A percentile compares a stretch with the other conserved stretches of the same genome.
Evolutionary conservation across 2,888 invertebrate genomes (phyloP).

Genomic region (Scaptomyza tumidula): DNA sequence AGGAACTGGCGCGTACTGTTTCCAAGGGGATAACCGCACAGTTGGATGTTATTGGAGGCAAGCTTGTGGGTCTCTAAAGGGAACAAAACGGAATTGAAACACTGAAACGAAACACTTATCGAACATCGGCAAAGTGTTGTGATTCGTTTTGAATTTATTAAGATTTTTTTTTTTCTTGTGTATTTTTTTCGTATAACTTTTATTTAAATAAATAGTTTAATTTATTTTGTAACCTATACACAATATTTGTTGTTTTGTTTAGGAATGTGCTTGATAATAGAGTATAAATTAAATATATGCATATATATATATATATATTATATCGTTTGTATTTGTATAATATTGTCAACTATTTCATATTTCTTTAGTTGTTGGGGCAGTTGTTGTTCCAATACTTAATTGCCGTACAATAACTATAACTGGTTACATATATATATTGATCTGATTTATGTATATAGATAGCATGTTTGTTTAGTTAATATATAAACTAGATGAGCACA

Average conservation of each 20-base stretch:
- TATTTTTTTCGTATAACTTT: slow-evolving; percentile 50
- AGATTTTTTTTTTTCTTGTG: slow-evolving; percentile 27
- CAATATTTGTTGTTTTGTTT: slow-evolving; percentile 45
- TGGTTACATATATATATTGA: slow-evolving; percentile 42
- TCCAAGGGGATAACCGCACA: slow-evolving; percentile 83
- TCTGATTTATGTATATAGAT: slow-evolving; percentile 7
- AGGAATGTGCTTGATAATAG: slow-evolving; percentile 71
- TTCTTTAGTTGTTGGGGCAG: slow-evolving; percentile 56
- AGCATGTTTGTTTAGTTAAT: slow-evolving; percentile 2
- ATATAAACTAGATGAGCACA: slow-evolving; percentile 61
- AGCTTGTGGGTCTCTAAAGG: slow-evolving; percentile 81
- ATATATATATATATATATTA: slow-evolving; percentile 24
- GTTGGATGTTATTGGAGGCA: slow-evolving; percentile 82
- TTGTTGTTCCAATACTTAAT: slow-evolving; percentile 54
- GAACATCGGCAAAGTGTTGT: background rate
- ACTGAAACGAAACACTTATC: background rate
- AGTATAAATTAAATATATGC: slow-evolving; percentile 34
- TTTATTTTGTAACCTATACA: slow-evolving; percentile 73
- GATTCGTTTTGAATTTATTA: slow-evolving; percentile 28
- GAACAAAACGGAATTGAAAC: background rate
- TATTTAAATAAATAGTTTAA: slow-evolving; percentile 78
- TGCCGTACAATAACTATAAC: slow-evolving; percentile 26
- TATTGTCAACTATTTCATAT: slow-evolving; percentile 29
- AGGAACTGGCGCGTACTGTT: slow-evolving; percentile 80
- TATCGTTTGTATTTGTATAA: slow-evolving; percentile 12